Evolutionary conservation across 2,797 vertebrate genomes (phyloP), one percentile per base, ranked within the genome.

Genomic region (Echiichthys vipera): DNA sequence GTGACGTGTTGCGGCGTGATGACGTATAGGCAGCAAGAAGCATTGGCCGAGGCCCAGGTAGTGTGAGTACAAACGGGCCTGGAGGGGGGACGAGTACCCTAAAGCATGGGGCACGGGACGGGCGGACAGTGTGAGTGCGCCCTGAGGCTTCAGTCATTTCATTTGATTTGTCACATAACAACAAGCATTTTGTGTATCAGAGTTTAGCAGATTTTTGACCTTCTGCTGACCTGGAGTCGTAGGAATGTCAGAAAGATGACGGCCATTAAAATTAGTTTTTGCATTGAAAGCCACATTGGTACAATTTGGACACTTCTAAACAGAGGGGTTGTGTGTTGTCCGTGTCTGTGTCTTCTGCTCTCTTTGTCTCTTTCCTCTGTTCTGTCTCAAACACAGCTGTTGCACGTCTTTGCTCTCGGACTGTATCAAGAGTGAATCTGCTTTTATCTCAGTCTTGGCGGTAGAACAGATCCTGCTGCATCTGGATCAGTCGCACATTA

Each of bases 301-400:
- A 53, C 61, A 36, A 29, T 47, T 13, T 70, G 47, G 27, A 64
- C 82, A 77, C 77, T 45, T 90, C 84, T 84, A 86, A 93, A 88
- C 91, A 86, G 91, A 91, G 91, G 88, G 87, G 85, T 37, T 57
- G 71, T 86, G 73, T 86, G 4, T 65, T 71, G 69, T 83, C 50
- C 14, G 2, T 37, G 63, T 81, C 17, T 76, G 18, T 59, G 18
- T 78, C 36, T 65, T 56, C 63, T 71, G 4, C 62, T 56, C 9
- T 24, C 32, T 77, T 39, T 76, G 64, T 76, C 42, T 85, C 13
- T 59, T 62, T 63, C 37, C 39, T 76, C 27, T 72, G 5, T 69
- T 65, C 37, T 69, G 29, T 76, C 36, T 71, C 47, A 68, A n/a
- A 43, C 57, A 56, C 49, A 25, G 24, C 65, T 71, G 47, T 20